Percentiles rank a stretch among this genome's conserved stretches.
Evolutionary conservation across 2,797 vertebrate genomes (phyloP).

Genomic region (Enteromius trimaculatus): DNA sequence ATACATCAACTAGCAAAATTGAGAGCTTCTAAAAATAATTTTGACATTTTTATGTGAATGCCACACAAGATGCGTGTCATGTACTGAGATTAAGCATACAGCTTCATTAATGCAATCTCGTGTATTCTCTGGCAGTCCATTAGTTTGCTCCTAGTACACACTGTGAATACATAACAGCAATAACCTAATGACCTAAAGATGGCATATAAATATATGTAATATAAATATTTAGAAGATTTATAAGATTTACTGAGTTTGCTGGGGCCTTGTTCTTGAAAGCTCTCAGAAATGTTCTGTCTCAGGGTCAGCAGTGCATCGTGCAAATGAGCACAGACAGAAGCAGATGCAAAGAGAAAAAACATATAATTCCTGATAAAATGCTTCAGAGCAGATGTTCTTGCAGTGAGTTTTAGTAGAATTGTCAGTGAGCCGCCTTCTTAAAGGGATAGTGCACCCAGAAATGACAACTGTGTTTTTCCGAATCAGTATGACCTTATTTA

Average conservation of each 20-base stretch:
- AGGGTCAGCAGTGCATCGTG: slow-evolving; percentile 8
- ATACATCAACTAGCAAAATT: slow-evolving; percentile 25
- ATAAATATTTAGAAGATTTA: no score
- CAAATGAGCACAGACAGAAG: slow-evolving; percentile 27
- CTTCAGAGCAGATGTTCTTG: slow-evolving; percentile 21
- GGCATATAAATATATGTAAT: neutral
- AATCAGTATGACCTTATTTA: neutral
- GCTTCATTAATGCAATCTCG: slow-evolving; percentile 18
- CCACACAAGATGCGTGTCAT: slow-evolving; percentile 16
- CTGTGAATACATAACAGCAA: slow-evolving; percentile 12
- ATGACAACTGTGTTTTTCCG: neutral
- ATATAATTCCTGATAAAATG: neutral
- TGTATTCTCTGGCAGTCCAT: slow-evolving; percentile 16
- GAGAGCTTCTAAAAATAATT: slow-evolving; percentile 26
- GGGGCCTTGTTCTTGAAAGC: slow-evolving; percentile 14
- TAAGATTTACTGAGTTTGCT: neutral
- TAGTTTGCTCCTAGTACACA: slow-evolving; percentile 1
- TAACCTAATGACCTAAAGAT: slow-evolving; percentile 3
- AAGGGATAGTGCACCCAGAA: neutral
- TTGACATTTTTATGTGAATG: neutral
- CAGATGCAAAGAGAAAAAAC: slow-evolving; percentile 20
- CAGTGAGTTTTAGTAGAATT: slow-evolving; percentile 2
- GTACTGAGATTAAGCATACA: neutral
- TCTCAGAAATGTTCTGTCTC: neutral
- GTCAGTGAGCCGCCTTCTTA: neutral